Evolutionary conservation across 2,888 invertebrate species (phyloP), one percentile per base, ranked within the genome.

Genomic region (Agrypnus murinus): DNA sequence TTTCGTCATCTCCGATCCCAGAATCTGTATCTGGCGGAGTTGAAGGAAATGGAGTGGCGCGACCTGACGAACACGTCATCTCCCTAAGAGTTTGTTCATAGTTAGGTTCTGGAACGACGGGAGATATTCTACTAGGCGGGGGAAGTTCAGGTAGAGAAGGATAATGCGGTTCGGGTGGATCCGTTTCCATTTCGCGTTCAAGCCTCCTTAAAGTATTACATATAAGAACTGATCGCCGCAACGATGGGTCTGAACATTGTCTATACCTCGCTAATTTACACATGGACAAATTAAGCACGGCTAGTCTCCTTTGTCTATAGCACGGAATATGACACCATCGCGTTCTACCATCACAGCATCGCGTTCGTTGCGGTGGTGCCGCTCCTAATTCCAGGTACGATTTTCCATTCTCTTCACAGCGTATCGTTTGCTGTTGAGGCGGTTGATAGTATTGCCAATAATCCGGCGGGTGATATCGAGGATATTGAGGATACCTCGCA

Each of bases 281-380:
- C 92, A 97, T 95, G 77, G 96, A 96, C 76, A 96, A 90, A 85
- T 96, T 95, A 84, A 97, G 92, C 83, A 97, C 95, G 81, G 95
- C 94, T 81, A 95, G 90, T 66, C 97, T 90, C 76, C 94, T 89
- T 83, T 95, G 95, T 83, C 94, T 91, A 86, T 95, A 95, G 85
- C 95, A 95, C 72, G 93, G 93, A 73, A 93, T 92, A 81, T 93
- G 91, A 85, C 94, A 94, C 90, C 95, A 93, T 50, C 85, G 80
- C 77, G 85, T 85, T 72, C 85, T 81, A 60, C 85, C 85, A 71
- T 85, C 86, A 78, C 85, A 85, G 78, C 85, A 85, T 67, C 85
- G 79, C 74, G 83, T 80, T 69, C 83, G 77, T 74, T 83, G 79
- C 14, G 80, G 78, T 19, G 84, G 84, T 25, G 91, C 89, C 78